These are phyloP conservation scores for Boloria euphrosyne DNA, from an alignment of 2,888 invertebrate species.

Conservation along the genomic window DNA sequence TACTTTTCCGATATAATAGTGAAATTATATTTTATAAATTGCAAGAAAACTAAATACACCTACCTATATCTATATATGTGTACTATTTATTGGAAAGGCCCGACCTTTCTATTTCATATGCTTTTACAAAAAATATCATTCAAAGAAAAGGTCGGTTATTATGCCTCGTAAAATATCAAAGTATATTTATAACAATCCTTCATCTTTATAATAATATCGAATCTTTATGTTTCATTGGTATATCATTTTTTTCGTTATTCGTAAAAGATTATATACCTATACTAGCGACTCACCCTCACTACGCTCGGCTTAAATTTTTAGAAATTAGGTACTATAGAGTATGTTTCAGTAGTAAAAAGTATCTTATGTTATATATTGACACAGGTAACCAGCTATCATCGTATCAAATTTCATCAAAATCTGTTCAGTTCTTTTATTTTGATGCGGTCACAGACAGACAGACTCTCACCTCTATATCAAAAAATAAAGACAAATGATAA, in stretches of 20 bases:
- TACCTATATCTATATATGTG: not conserved
- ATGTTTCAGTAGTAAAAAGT: no score
- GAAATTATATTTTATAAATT: not conserved
- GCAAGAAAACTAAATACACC: not conserved
- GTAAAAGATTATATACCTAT: slow-evolving; percentile 1
- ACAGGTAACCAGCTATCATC: no score
- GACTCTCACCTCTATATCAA: no score
- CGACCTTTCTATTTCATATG: slow-evolving; percentile 7
- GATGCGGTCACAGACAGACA: no score
- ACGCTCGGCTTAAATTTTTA: no score
- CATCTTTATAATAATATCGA: slow-evolving; percentile 10
- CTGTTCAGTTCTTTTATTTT: no score
- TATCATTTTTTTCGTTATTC: slow-evolving; percentile 4
- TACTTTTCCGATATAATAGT: no score
- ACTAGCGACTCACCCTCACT: no score
- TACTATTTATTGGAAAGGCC: slow-evolving; percentile 2
- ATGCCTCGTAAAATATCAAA: slow-evolving; percentile 19
- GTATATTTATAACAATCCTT: slow-evolving; percentile 7
- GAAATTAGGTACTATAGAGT: no score
- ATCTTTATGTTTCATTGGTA: slow-evolving; percentile 37
- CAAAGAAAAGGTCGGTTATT: slow-evolving; percentile 11
- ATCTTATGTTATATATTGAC: no score
- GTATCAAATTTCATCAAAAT: no score
- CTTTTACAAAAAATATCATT: slow-evolving; percentile 12
- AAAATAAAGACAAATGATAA: no score